A percentile compares a stretch with the other conserved stretches of the same genome.
phyloP scores from a whole-genome alignment of 2,888 invertebrate species.

The Mongoloraphidia duomilia region DNA sequence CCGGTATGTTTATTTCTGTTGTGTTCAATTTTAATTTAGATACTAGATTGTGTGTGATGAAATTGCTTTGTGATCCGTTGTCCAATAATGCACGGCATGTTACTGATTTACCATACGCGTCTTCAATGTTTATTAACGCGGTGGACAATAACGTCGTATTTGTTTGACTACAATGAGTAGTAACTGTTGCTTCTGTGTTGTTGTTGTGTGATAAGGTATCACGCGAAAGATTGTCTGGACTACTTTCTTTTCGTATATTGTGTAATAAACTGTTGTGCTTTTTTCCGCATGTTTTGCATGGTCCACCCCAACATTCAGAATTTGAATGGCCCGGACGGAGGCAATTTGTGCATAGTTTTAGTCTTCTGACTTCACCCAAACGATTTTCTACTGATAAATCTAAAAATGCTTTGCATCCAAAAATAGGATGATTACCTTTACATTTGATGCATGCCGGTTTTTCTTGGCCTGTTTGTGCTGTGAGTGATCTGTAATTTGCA shows the following conservation, averaged over 20 bases:
- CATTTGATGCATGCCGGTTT: not conserved
- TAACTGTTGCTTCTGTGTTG: too few relatives aligned
- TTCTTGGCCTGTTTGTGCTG: not conserved
- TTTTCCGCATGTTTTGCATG: not conserved
- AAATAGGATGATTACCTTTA: not conserved
- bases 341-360: slow-evolving; percentile 1
- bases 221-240: not conserved
- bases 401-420: not conserved
- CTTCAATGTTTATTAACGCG: slow-evolving; percentile 8
- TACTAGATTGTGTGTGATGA: slow-evolving; percentile 9
- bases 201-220: not conserved
- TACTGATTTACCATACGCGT: slow-evolving; percentile 6
- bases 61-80: slow-evolving; percentile 12
- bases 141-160: slow-evolving; percentile 7
- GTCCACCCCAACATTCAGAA: not conserved
- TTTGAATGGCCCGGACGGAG: not conserved
- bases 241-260: not conserved
- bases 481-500: not conserved
- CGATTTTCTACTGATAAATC: not conserved
- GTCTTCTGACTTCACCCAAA: not conserved
- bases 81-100: slow-evolving; percentile 14
- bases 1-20: slow-evolving; percentile 2
- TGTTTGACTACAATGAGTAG: too few relatives aligned
- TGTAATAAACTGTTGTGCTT: not conserved
- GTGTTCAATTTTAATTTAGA: slow-evolving; percentile 4